Base-by-base conservation (phyloP, 2,888 invertebrate genomes). In the Chrysopilus asiliformis region DNA sequence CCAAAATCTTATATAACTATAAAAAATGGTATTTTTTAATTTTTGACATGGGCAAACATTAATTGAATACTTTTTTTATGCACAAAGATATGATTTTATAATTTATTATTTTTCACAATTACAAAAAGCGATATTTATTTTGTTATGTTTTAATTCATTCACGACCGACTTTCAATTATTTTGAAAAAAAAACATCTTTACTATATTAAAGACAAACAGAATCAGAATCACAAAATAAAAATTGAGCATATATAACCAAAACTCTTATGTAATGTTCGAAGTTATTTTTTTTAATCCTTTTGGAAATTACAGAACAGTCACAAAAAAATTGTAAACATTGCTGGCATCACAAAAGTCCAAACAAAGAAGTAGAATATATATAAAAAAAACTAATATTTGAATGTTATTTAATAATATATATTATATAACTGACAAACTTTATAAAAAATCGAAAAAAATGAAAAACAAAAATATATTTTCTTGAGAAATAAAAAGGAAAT, bases 11-110 rank as follows among this genome's bases (percentile, higher is more conserved):
- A 40, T 20, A 17, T 17, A 29, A 29, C 8, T 9, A 4, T 20
- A 22, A 24, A 32, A 13, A 33, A 33, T 25, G 15, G 29, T 37
- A n/a, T 60, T 59, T 57, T 53, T 48, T 49, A 55, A 50, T 55
- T 58, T 60, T 60, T 60, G 60, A 59, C 60, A 18, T 45, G 60
- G 49, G 59, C 60, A 57, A 60, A 60, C 58, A 54, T 56, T 49
- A 54, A 48, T 45, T 47, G 47, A 52, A 51, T 53, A 49, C 53
- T 53, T 53, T 25, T 15, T 24, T 27, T 34, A 28, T 38, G 16
- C 25, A 34, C 34, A 22, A 25, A 5, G 27, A 13, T 16, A 29
- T 39, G 32, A 24, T 13, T 20, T 29, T 19, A 22, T 35, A 3
- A 15, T 10, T 29, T 20, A 2, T 14, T 18, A 16, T 48, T 47